Conservation (phyloP, 2,113 vertebrate genomes). For the Solea solea region DNA sequence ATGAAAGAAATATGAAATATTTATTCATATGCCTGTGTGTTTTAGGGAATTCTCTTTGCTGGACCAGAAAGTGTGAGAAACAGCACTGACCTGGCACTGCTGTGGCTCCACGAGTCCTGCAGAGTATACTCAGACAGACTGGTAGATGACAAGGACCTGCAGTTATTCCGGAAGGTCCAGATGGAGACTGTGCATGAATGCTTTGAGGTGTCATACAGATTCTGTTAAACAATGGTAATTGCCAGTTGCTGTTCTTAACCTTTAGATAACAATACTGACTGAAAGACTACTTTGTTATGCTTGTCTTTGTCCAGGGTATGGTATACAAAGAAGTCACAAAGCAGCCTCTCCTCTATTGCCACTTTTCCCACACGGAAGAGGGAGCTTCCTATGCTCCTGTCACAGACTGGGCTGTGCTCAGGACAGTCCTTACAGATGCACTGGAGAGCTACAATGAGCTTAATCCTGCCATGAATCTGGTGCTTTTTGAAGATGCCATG, state of each 20-base stretch:
- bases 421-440: conserved; percentile 75
- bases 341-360: conserved; percentile 82
- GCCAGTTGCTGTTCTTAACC: conserved; percentile 14
- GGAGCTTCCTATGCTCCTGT: conserved; percentile 77
- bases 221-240: conserved; percentile 27
- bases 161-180: conserved; percentile 82
- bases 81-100: conserved; percentile 68
- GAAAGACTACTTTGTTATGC: conserved; percentile 8
- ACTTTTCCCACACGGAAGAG: conserved; percentile 72
- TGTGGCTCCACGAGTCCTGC: conserved; percentile 85
- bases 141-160: conserved; percentile 76
- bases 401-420: conserved; percentile 79
- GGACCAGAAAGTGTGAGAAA: conserved; percentile 77
- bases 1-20: conserved; percentile 15
- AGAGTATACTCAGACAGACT: conserved; percentile 85
- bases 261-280: conserved; percentile 4
- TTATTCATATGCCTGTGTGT: conserved; percentile 14
- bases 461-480: conserved; percentile 80
- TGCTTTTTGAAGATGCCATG: conserved; percentile 85
- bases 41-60: conserved; percentile 84
- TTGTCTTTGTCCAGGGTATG: conserved; percentile 71
- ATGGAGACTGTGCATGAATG: conserved; percentile 76
- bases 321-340: conserved; percentile 70
- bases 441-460: conserved; percentile 84
- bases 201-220: conserved; percentile 78